Evolutionary conservation across 2,888 invertebrate species (phyloP).

Genomic region (Thecocarcelia acutangulata): DNA sequence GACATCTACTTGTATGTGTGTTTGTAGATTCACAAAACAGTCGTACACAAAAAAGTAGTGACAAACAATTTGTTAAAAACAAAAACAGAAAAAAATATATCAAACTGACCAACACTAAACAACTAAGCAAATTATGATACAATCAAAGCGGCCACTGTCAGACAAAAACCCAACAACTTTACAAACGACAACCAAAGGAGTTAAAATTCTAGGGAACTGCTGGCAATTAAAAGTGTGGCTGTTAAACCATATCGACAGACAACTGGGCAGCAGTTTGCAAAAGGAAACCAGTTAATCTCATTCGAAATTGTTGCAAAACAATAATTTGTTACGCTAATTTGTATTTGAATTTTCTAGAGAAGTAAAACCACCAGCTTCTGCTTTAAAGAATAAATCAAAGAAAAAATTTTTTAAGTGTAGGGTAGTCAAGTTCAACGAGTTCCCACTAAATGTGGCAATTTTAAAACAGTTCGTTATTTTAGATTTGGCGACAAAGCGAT

Average conservation of each 20-base stretch:
- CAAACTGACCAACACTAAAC: conserved; percentile 20
- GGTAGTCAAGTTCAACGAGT: no score
- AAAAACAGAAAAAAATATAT: not conserved
- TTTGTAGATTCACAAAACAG: not conserved
- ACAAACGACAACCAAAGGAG: conserved; percentile 31
- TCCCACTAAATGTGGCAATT: no score
- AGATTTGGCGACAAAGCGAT: no score
- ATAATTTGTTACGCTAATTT: not conserved
- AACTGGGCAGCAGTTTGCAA: not conserved
- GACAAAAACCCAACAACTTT: not conserved
- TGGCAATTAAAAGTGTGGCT: conserved; percentile 50
- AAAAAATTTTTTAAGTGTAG: no score
- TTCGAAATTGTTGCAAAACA: conserved; percentile 3
- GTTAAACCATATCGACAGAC: conserved; percentile 13
- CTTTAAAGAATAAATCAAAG: no score
- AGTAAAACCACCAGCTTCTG: no score
- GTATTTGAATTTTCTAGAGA: not conserved
- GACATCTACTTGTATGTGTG: not conserved
- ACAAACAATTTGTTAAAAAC: not conserved
- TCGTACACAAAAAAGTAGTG: no score
- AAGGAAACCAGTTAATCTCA: conserved; percentile 2
- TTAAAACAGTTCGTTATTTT: no score
- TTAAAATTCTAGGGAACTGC: conserved; percentile 24
- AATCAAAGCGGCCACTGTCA: conserved; percentile 19
- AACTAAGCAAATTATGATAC: conserved; percentile 55